Evolutionary conservation across 2,888 invertebrate genomes (phyloP).

Genomic region (Spodoptera picta): DNA sequence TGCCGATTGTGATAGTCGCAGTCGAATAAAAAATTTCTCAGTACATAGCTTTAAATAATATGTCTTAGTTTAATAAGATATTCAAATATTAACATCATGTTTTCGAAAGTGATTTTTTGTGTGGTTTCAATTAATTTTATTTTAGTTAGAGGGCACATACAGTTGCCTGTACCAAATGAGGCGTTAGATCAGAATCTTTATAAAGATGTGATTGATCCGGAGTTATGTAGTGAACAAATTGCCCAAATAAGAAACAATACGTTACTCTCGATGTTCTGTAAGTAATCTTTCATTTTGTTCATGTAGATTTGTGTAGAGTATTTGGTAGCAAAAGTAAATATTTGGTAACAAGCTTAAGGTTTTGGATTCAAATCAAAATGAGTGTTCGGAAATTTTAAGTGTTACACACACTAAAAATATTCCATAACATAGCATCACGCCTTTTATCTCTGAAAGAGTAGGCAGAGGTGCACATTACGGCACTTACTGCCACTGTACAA

Average conservation of each 20-base stretch:
- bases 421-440: no score
- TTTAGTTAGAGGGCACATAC: conserved; percentile 35
- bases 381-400: no score
- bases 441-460: no score
- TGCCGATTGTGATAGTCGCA: no score
- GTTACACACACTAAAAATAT: no score
- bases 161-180: conserved; percentile 38
- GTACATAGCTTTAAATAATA: background rate
- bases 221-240: conserved; percentile 70
- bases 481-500: no score
- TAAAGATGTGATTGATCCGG: conserved; percentile 67
- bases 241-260: conserved; percentile 54
- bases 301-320: no score
- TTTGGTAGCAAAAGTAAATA: no score
- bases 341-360: no score
- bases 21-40: no score
- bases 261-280: conserved; percentile 62
- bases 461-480: no score
- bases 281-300: conserved; percentile 53
- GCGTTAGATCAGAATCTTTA: conserved; percentile 69
- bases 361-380: no score
- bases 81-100: conserved; percentile 21
- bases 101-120: conserved; percentile 18
- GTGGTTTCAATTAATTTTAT: conserved; percentile 31
- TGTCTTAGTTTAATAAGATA: background rate